These are phyloP conservation scores for Bradypus variegatus DNA, from an alignment of 2,797 vertebrate species.

Conservation along the genomic window DNA sequence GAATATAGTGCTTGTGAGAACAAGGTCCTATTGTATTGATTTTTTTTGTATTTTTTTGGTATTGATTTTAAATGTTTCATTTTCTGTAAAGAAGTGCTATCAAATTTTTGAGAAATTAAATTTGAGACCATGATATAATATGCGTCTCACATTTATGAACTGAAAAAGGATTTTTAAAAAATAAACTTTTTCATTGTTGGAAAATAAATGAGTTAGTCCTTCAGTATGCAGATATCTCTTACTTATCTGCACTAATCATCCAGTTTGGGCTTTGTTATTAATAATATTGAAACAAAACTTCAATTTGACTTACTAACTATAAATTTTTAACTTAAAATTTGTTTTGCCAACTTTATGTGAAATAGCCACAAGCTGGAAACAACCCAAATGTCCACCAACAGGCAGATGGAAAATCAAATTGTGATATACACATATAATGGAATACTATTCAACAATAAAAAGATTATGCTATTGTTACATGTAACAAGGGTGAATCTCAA, in stretches of 20 bases:
- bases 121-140: neutral
- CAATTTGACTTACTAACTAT: neutral
- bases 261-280: neutral
- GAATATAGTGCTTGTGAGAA: no score
- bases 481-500: neutral
- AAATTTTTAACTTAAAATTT: slow-evolving; percentile 24
- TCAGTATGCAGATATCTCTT: neutral
- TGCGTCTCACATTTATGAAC: neutral
- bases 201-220: slow-evolving; percentile 12
- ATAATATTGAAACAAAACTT: slow-evolving; percentile 19
- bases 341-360: slow-evolving; percentile 3
- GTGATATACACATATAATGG: neutral
- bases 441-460: neutral
- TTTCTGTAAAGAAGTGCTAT: slow-evolving; percentile 2
- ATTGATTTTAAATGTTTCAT: neutral
- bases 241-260: neutral
- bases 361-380: neutral
- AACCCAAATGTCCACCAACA: neutral
- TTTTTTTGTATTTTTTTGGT: no score
- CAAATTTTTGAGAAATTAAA: neutral
- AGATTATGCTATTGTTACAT: neutral
- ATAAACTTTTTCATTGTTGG: neutral
- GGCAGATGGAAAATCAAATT: neutral
- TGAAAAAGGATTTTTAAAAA: neutral
- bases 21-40: no score